Conservation (phyloP, 2,113 vertebrate genomes). For the Lepus europaeus region DNA sequence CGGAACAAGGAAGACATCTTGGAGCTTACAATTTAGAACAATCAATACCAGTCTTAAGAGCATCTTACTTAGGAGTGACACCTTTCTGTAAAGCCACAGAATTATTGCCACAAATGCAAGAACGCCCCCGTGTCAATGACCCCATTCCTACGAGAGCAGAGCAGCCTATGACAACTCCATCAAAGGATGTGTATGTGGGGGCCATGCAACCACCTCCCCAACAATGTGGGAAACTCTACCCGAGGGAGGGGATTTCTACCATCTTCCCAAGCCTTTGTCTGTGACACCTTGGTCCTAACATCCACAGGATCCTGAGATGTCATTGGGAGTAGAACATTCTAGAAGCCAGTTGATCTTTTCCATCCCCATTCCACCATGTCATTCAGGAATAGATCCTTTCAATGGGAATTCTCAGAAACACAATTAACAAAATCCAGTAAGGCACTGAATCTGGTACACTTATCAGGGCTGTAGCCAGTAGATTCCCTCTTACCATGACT, state of each 20-base stretch:
- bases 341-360: not conserved
- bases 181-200: not conserved
- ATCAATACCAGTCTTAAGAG: conserved; percentile 2
- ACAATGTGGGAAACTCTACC: not conserved
- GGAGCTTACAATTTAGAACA: conserved; percentile 28
- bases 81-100: not conserved
- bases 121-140: not conserved
- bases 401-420: conserved; percentile 34
- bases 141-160: not conserved
- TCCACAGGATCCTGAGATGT: not conserved
- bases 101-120: not conserved
- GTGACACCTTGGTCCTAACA: not conserved
- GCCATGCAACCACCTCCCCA: too few relatives aligned
- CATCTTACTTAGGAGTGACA: conserved; percentile 4
- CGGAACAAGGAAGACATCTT: not conserved
- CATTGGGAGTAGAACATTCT: not conserved
- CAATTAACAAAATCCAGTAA: conserved; percentile 27
- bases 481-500: conserved; percentile 19
- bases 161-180: too few relatives aligned
- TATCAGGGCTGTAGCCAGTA: not conserved
- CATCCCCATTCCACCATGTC: not conserved
- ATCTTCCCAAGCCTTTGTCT: not conserved
- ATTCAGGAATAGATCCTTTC: conserved; percentile 15
- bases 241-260: not conserved
- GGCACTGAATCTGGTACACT: conserved; percentile 19